Evolutionary conservation across 2,888 invertebrate genomes (phyloP).

Genomic region (Scaptomyza parva): DNA sequence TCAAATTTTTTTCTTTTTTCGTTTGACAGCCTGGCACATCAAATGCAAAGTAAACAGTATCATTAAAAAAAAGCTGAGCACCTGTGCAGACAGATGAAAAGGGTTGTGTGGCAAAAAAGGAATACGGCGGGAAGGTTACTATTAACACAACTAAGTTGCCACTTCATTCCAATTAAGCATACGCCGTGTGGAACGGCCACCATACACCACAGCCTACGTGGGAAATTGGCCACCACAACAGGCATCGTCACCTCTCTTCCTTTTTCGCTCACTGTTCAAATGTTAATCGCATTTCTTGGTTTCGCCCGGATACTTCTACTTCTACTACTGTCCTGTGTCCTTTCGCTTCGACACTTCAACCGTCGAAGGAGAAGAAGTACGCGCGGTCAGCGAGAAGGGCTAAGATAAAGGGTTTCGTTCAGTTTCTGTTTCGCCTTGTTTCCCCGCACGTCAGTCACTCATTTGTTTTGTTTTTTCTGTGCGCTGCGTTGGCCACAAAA

Average conservation of each 20-base stretch:
- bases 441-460: slow-evolving; percentile 68
- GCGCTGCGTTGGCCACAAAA: slow-evolving; percentile 69
- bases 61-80: slow-evolving; percentile 61
- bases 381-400: background rate
- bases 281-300: slow-evolving; percentile 77
- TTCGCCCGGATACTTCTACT: slow-evolving; percentile 9
- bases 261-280: slow-evolving; percentile 65
- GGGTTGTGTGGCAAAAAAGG: slow-evolving; percentile 2
- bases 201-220: slow-evolving; percentile 41
- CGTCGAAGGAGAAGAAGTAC: no score
- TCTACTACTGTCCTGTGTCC: slow-evolving; percentile 29
- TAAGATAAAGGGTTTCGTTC: slow-evolving; percentile 44
- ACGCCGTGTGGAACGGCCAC: slow-evolving; percentile 54
- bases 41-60: slow-evolving; percentile 71
- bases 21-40: slow-evolving; percentile 47
- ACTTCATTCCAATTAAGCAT: slow-evolving; percentile 77
- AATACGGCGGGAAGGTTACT: slow-evolving; percentile 31
- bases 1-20: slow-evolving; percentile 27
- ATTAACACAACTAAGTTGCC: slow-evolving; percentile 66
- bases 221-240: slow-evolving; percentile 55
- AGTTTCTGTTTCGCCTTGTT: slow-evolving; percentile 7
- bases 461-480: slow-evolving; percentile 72
- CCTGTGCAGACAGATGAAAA: slow-evolving; percentile 30
- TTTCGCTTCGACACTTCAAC: slow-evolving; percentile 27
- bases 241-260: slow-evolving; percentile 50